These are phyloP conservation scores for Microtus oregoni DNA, from an alignment of 2,113 vertebrate genomes.

Conservation along the genomic window DNA sequence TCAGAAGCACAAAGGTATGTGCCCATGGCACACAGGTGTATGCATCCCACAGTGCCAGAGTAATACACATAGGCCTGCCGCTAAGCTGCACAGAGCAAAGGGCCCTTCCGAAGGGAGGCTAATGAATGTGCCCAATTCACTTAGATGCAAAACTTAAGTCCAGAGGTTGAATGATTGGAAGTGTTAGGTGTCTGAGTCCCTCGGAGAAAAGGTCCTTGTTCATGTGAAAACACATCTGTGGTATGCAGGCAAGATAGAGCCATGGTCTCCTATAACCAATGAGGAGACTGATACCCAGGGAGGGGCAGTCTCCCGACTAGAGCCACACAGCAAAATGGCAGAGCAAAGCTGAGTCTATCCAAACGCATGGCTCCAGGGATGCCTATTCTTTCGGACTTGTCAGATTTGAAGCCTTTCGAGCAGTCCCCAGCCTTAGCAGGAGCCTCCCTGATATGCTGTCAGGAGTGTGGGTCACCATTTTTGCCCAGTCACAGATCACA, in stretches of 20 bases:
- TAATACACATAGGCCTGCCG: background rate
- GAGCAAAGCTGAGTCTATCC: background rate
- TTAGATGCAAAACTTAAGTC: background rate
- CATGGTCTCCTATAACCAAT: background rate
- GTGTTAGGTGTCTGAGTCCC: background rate
- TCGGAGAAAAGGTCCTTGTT: background rate
- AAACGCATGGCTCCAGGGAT: background rate
- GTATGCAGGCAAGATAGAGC: background rate
- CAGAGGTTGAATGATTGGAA: background rate
- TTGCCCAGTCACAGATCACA: no score
- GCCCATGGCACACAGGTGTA: background rate
- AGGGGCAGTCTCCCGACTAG: background rate
- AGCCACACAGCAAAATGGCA: background rate
- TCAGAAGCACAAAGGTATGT: background rate
- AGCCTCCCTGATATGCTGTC: accelerated
- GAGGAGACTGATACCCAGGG: background rate
- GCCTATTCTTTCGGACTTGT: background rate
- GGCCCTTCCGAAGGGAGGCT: background rate
- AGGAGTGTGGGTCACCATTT: accelerated
- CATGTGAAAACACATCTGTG: background rate
- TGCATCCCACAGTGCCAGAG: background rate
- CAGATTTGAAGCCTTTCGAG: background rate
- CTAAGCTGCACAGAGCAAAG: background rate
- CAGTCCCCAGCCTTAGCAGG: accelerated
- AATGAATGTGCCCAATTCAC: background rate